Evolutionary conservation across 1,140 invertebrate species (phyloP).

Genomic region (Choristoneura fumiferana): DNA sequence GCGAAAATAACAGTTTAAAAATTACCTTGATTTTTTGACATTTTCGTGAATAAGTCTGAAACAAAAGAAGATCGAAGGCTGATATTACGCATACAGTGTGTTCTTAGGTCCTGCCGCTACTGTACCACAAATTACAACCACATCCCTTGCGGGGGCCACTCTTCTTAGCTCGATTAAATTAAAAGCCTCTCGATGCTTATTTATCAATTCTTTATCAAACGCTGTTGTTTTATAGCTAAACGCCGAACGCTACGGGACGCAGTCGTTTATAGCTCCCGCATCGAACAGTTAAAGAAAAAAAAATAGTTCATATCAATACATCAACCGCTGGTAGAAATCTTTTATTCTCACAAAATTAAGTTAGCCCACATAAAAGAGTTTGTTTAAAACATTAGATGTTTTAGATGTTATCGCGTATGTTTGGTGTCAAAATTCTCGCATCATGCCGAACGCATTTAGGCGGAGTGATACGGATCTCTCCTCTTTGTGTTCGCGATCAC

Average conservation of each 20-base stretch:
- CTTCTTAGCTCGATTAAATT: too few species aligned
- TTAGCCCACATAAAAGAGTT: constrained; percentile 74
- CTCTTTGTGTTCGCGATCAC: constrained; percentile 62
- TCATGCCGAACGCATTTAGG: constrained; percentile 73
- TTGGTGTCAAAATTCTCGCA: constrained; percentile 76
- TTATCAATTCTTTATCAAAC: background rate
- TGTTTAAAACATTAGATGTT: constrained; percentile 76
- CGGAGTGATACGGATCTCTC: constrained; percentile 58
- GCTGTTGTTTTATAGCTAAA: background rate
- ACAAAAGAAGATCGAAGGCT: too few species aligned
- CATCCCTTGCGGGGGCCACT: too few species aligned
- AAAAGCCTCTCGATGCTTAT: too few species aligned
- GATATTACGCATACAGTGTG: too few species aligned
- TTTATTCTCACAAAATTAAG: constrained; percentile 72
- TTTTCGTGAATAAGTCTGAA: too few species aligned
- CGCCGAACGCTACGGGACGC: background rate
- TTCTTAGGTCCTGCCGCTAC: too few species aligned
- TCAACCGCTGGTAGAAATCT: constrained; percentile 57
- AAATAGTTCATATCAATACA: constrained; percentile 38
- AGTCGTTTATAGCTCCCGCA: constrained; percentile 26
- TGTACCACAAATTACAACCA: too few species aligned
- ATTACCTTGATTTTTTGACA: too few species aligned
- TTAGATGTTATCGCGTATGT: constrained; percentile 72
- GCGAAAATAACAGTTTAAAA: too few species aligned
- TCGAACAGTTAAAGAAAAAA: constrained; percentile 30